Percentiles rank a stretch among this genome's conserved stretches.
phyloP scores from a whole-genome alignment of 2,797 vertebrate genomes.

The Zalophus californianus region DNA sequence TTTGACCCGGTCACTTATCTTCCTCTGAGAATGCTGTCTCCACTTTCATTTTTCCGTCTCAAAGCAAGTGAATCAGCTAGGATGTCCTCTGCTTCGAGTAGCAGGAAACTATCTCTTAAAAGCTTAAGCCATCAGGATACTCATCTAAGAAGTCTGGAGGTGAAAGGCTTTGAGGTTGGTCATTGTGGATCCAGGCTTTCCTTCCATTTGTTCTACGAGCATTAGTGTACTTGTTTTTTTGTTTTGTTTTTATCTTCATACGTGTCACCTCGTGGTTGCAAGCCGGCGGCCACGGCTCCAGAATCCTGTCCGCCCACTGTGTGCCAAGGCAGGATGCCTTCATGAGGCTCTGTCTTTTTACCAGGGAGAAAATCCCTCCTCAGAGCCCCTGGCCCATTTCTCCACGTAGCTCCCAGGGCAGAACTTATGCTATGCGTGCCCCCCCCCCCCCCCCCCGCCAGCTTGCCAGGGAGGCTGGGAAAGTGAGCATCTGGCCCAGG shows the following conservation, averaged over 20 bases:
- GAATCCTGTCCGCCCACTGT: neutral
- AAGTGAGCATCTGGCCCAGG: neutral
- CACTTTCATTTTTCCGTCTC: neutral
- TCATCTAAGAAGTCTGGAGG: neutral
- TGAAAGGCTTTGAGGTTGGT: neutral
- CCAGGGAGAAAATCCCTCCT: neutral
- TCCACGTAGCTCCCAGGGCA: neutral
- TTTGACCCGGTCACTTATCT: neutral
- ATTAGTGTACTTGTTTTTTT: neutral
- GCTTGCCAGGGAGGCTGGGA: neutral
- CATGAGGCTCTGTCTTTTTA: neutral
- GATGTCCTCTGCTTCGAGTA: neutral
- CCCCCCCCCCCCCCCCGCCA: too few relatives aligned
- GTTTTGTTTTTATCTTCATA: neutral
- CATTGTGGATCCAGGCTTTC: neutral
- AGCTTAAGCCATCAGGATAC: neutral
- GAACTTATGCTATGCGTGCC: neutral
- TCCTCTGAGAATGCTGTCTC: neutral
- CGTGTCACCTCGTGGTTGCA: neutral
- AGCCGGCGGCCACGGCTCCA: neutral
- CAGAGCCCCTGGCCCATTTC: neutral
- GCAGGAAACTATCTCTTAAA: constrained; percentile 2
- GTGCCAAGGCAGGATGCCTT: neutral
- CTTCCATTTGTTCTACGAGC: neutral
- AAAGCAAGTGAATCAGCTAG: neutral